Conservation (phyloP, 2,888 invertebrate genomes). For the Venusia cambrica region DNA sequence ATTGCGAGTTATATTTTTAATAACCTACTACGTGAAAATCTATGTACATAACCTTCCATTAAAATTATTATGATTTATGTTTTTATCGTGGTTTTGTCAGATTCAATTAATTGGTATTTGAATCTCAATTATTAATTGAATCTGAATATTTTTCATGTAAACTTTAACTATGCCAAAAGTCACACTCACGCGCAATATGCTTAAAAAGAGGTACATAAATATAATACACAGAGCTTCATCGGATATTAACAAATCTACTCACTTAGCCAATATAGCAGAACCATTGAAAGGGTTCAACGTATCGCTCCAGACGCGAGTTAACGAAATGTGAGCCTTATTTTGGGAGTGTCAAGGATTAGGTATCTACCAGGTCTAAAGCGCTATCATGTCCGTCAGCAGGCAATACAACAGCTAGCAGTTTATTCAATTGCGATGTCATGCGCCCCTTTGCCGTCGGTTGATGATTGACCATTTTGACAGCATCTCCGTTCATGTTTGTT, state of each 20-base stretch:
- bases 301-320: constrained; percentile 1
- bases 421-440: constrained; percentile 27
- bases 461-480: constrained; percentile 14
- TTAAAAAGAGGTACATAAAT: neutral
- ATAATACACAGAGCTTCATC: constrained; percentile 6
- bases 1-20: too few relatives aligned
- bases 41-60: too few relatives aligned
- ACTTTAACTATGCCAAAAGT: too few relatives aligned
- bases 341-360: constrained; percentile 1
- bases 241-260: constrained; percentile 17
- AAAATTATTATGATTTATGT: too few relatives aligned
- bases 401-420: constrained; percentile 23
- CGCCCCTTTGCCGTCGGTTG: constrained; percentile 16
- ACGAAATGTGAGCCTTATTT: constrained; percentile 13
- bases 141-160: too few relatives aligned
- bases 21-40: too few relatives aligned
- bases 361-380: constrained; percentile 1
- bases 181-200: neutral
- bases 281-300: constrained; percentile 17
- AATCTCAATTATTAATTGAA: too few relatives aligned
- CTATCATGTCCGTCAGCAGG: constrained; percentile 20
- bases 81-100: too few relatives aligned
- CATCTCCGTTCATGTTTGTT: constrained; percentile 1
- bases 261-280: constrained; percentile 19
- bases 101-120: too few relatives aligned